phyloP scores from a whole-genome alignment of 2,797 vertebrate species.

The Triplophysa yarkandensis region DNA sequence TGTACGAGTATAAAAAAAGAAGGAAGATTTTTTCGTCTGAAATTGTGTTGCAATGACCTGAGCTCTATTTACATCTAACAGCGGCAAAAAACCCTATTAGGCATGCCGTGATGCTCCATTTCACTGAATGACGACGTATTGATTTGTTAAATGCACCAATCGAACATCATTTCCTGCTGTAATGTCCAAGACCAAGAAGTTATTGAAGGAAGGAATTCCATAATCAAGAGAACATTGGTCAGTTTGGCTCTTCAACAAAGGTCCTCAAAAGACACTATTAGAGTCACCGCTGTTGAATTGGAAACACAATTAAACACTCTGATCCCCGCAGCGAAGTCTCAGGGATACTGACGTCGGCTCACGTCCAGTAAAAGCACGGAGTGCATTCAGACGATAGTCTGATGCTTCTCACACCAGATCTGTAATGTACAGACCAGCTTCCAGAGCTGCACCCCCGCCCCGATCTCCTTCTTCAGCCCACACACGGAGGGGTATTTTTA shows the following conservation, averaged over 20 bases:
- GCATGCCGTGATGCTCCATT: constrained; percentile 28
- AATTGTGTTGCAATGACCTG: constrained; percentile 47
- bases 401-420: constrained; percentile 57
- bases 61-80: constrained; percentile 22
- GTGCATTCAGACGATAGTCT: constrained; percentile 21
- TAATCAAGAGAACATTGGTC: constrained; percentile 33
- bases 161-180: constrained; percentile 43
- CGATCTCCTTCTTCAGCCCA: constrained; percentile 65
- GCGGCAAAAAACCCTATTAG: constrained; percentile 52
- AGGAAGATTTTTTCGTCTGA: constrained; percentile 58
- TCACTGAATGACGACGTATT: constrained; percentile 56
- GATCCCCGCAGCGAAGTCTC: constrained; percentile 7
- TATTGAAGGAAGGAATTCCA: constrained; percentile 58
- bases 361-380: constrained; percentile 15
- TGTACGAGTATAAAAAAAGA: constrained; percentile 61
- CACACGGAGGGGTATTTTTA: constrained; percentile 79
- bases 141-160: constrained; percentile 67
- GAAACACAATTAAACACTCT: constrained; percentile 29
- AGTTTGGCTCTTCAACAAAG: constrained; percentile 22
- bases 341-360: constrained; percentile 8
- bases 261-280: constrained; percentile 6
- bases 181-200: constrained; percentile 35
- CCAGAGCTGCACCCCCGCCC: constrained; percentile 55
- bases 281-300: not conserved
- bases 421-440: constrained; percentile 66